phyloP scores from a whole-genome alignment of 2,888 invertebrate species.

The Cantharis rufa region DNA sequence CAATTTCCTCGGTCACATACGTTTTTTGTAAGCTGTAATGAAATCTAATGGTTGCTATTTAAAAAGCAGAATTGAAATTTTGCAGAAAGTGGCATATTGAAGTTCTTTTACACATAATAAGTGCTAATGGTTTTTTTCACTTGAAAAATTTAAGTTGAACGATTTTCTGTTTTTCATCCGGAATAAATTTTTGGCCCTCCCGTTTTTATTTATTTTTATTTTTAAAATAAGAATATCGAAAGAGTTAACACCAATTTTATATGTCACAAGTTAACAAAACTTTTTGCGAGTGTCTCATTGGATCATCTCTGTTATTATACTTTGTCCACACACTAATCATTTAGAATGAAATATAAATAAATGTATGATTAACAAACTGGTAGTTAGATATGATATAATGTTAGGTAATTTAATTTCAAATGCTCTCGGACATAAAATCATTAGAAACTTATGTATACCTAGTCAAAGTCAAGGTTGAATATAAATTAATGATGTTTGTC shows the following conservation, averaged over 20 bases:
- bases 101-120: not conserved
- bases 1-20: not conserved
- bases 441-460: not conserved
- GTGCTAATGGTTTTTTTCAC: not conserved
- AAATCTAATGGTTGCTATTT: not conserved
- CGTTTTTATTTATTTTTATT: not conserved
- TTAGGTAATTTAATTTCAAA: not conserved
- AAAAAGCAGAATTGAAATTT: not conserved
- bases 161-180: not conserved
- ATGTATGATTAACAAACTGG: not conserved
- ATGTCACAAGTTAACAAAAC: not conserved
- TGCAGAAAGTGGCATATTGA: not conserved
- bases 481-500: not conserved
- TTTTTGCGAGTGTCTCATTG: not conserved
- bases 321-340: not conserved
- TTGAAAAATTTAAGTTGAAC: not conserved
- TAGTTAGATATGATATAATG: not conserved
- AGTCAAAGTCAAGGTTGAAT: not conserved
- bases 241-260: not conserved
- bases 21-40: not conserved
- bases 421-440: not conserved
- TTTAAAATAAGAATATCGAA: not conserved
- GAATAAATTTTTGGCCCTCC: not conserved
- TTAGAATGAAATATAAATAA: not conserved
- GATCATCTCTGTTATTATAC: not conserved